Conservation (phyloP, 2,113 vertebrate genomes). For the Electrona antarctica region DNA sequence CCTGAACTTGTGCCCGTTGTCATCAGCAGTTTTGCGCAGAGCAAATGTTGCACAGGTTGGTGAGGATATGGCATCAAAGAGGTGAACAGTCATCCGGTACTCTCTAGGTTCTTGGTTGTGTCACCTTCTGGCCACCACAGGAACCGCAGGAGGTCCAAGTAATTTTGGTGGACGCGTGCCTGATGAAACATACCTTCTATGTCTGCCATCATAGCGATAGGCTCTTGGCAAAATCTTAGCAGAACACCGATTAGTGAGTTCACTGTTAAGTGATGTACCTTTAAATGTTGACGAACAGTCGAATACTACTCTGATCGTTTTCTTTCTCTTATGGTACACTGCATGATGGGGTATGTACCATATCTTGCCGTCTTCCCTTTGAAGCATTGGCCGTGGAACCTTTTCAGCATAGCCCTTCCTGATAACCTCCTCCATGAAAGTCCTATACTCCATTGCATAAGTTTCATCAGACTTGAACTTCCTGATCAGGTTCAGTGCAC, state of each 20-base stretch:
- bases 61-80: background rate
- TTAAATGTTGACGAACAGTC: background rate
- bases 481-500: background rate
- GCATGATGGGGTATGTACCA: background rate
- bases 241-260: background rate
- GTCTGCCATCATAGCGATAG: too few species aligned
- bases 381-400: background rate
- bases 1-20: background rate
- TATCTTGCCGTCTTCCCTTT: background rate
- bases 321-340: too few species aligned
- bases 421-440: background rate
- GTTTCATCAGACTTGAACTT: background rate
- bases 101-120: background rate
- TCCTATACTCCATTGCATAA: background rate
- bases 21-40: slow-evolving; percentile 9
- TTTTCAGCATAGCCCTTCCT: background rate
- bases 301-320: too few species aligned
- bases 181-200: too few species aligned
- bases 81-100: background rate
- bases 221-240: too few species aligned
- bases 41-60: slow-evolving; percentile 15
- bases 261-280: background rate
- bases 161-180: too few species aligned
- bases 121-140: slow-evolving; percentile 15
- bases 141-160: background rate